These are phyloP conservation scores for Piaya cayana DNA, from an alignment of 2,113 vertebrate species.

Conservation along the genomic window DNA sequence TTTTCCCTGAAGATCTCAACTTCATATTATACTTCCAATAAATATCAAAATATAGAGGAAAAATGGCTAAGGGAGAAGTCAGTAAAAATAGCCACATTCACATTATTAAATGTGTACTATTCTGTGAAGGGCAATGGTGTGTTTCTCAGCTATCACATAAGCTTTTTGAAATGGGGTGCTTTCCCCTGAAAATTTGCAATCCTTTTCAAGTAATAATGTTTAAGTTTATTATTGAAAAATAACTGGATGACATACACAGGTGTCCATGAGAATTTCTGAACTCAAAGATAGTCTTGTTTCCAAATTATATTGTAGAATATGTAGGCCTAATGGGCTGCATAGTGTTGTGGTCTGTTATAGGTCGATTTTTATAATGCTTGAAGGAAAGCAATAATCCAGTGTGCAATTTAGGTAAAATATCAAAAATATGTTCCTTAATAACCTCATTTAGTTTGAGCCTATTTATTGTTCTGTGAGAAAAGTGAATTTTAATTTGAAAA, in stretches of 20 bases:
- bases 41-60: conserved; percentile 59
- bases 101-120: not conserved
- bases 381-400: not conserved
- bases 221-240: not conserved
- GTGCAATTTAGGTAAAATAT: not conserved
- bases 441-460: not conserved
- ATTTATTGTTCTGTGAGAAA: not conserved
- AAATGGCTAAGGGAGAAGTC: not conserved
- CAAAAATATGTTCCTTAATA: not conserved
- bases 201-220: not conserved
- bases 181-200: not conserved
- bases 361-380: accelerated
- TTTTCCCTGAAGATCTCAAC: conserved; percentile 58
- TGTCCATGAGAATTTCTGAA: not conserved
- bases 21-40: conserved; percentile 58
- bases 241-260: not conserved
- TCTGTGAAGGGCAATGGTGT: not conserved
- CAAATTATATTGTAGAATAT: not conserved
- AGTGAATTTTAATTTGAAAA: not conserved
- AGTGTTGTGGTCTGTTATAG: not conserved
- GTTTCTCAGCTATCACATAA: not conserved
- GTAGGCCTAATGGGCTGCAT: accelerated
- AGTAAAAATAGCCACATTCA: conserved; percentile 10
- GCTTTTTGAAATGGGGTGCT: not conserved
- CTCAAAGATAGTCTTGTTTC: not conserved